Evolutionary conservation across 1,140 invertebrate species (phyloP).

Genomic region (Sycophaga agraensis): DNA sequence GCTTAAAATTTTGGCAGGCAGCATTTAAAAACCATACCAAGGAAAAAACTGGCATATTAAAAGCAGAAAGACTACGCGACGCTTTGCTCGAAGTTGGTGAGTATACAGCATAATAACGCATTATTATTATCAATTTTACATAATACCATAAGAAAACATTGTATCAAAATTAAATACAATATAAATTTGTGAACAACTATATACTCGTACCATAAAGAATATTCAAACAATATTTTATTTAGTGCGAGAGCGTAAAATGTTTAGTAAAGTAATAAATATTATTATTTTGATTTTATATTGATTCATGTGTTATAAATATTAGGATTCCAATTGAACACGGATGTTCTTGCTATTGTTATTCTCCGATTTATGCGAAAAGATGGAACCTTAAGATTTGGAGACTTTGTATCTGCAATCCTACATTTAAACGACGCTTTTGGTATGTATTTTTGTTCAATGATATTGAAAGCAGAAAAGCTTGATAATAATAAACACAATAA

Average conservation of each 20-base stretch:
- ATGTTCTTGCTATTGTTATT: constrained; percentile 79
- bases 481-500: neutral
- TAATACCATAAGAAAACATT: too few relatives aligned
- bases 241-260: constrained; percentile 4
- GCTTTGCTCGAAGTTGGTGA: constrained; percentile 79
- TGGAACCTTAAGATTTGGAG: constrained; percentile 87
- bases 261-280: neutral
- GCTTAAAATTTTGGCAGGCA: constrained; percentile 87
- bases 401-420: constrained; percentile 87
- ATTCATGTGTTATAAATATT: constrained; percentile 1
- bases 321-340: constrained; percentile 83
- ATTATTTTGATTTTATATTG: neutral
- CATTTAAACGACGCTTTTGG: constrained; percentile 86
- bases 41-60: constrained; percentile 86
- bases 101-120: too few relatives aligned
- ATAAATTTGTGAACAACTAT: too few relatives aligned
- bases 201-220: too few relatives aligned
- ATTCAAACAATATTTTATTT: constrained; percentile 1
- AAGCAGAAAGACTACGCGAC: constrained; percentile 82
- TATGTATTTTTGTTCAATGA: constrained; percentile 61
- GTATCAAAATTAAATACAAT: too few relatives aligned
- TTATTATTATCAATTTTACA: too few relatives aligned
- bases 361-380: constrained; percentile 90
- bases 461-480: too few relatives aligned
- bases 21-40: constrained; percentile 89